phyloP scores from a whole-genome alignment of 2,888 invertebrate genomes.

The Trichogramma evanescens region DNA sequence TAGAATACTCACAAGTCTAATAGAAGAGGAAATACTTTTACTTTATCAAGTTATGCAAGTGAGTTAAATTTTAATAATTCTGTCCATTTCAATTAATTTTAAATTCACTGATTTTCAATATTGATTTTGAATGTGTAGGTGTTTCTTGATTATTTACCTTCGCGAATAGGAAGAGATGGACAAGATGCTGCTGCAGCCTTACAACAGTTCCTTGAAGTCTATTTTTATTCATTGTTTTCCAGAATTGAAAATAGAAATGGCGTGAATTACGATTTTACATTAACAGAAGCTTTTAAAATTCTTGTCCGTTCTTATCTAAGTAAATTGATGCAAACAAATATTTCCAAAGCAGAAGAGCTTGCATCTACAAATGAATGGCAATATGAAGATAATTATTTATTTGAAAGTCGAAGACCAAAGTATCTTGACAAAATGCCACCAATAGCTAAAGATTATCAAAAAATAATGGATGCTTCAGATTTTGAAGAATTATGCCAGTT shows the following conservation, averaged over 20 bases:
- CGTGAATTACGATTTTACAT: conserved; percentile 47
- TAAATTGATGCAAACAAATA: conserved; percentile 43
- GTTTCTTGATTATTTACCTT: conserved; percentile 61
- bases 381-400: conserved; percentile 44
- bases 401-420: conserved; percentile 46
- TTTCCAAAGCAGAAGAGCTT: conserved; percentile 31
- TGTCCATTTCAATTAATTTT: not conserved
- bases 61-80: not conserved
- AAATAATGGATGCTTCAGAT: conserved; percentile 27
- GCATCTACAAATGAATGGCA: conserved; percentile 22
- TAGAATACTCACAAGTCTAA: conserved; percentile 48
- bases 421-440: conserved; percentile 53
- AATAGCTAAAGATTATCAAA: conserved; percentile 34
- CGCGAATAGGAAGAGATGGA: conserved; percentile 55
- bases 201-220: conserved; percentile 42
- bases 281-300: conserved; percentile 55
- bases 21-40: conserved; percentile 45
- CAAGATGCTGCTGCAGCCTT: conserved; percentile 43
- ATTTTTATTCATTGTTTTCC: conserved; percentile 37
- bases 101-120: not conserved
- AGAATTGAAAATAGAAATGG: conserved; percentile 29
- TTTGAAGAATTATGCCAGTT: conserved; percentile 26
- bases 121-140: conserved; percentile 46
- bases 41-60: conserved; percentile 51
- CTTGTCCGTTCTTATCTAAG: conserved; percentile 58